Base-by-base conservation (phyloP, 1,140 invertebrate genomes). In the Piezodorus guildinii region DNA sequence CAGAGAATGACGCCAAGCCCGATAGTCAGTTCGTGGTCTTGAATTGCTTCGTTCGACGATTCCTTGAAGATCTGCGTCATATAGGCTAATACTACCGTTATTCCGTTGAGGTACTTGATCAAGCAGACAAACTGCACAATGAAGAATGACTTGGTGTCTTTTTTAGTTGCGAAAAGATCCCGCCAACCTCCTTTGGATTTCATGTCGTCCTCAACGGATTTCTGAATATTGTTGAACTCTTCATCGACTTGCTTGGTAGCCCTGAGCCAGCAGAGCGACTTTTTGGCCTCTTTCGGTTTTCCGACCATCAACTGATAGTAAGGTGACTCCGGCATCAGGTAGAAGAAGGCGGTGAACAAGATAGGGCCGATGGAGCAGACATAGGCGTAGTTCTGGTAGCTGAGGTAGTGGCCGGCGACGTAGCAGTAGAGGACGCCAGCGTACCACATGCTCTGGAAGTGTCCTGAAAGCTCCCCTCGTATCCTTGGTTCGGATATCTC, bases 351-450 rank as follows among this genome's bases (percentile, higher is more conserved):
- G 19, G 14, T 21, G 52, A 56, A 86, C 1, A 83, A 43, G 1
- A 82, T 68, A 0, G 84, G 84, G 39, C 85, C 70, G 0, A 76
- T 72, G 2, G 82, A 74, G 65, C 84, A 85, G 1, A 80, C 73
- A 64, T 85, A 81, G 66, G 85, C 83, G 21, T 90, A 77, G 1
- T 75, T 76, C 23, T 76, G 72, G 75, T 92, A 92, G 0, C 77
- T 75, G 0, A 88, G 76, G 69, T 77, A 85, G 0, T 88, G 83
- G 0, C 92, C 92, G 39, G 91, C 77, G 0, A 77, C 72, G 71
- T 91, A 95, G 0, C 86, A 78, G 30, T 85, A 80, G 0, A 94
- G 71, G 66, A 92, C 83, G 5, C 93, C 93, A n/a, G 86, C 66
- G 9, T 81, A 81, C 49, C 86, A 82, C 70, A 46, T 30, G 44